Conservation (phyloP, 2,797 vertebrate genomes). For the Diplodus puntazzo region DNA sequence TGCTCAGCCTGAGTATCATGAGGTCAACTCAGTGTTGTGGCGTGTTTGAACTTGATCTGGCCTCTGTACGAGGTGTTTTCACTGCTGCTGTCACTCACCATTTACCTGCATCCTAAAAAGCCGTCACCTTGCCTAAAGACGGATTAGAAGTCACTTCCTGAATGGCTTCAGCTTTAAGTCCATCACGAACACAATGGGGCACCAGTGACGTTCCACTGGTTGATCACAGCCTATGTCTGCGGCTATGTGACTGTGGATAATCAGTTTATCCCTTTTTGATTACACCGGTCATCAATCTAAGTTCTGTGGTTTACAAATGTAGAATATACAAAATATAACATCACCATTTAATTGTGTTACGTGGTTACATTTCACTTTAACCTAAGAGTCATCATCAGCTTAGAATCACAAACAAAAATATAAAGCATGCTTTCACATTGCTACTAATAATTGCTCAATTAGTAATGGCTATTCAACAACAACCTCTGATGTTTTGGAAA, state of each 20-base stretch:
- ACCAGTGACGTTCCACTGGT: conserved; percentile 15
- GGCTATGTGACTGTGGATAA: conserved; percentile 4
- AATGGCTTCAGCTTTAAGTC: conserved; percentile 58
- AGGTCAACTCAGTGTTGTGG: neutral
- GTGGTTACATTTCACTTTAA: neutral
- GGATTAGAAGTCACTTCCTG: conserved; percentile 76
- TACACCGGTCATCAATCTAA: neutral
- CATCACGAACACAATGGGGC: conserved; percentile 31
- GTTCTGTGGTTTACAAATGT: neutral
- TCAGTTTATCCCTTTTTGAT: conserved; percentile 6
- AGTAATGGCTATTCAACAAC: neutral
- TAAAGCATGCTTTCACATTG: neutral
- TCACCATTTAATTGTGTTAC: neutral
- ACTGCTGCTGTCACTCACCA: conserved; percentile 54
- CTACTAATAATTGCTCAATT: neutral
- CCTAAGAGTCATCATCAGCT: neutral
- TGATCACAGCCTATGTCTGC: conserved; percentile 18
- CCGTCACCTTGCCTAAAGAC: conserved; percentile 62
- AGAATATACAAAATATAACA: too few species aligned
- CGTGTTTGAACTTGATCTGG: conserved; percentile 30
- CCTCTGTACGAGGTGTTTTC: conserved; percentile 31
- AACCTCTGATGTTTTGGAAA: neutral
- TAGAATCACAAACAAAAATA: neutral
- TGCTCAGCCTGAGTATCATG: neutral
- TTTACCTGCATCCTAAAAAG: conserved; percentile 64